These are phyloP conservation scores for Biston betularia DNA, from an alignment of 2,888 invertebrate genomes.

Conservation along the genomic window DNA sequence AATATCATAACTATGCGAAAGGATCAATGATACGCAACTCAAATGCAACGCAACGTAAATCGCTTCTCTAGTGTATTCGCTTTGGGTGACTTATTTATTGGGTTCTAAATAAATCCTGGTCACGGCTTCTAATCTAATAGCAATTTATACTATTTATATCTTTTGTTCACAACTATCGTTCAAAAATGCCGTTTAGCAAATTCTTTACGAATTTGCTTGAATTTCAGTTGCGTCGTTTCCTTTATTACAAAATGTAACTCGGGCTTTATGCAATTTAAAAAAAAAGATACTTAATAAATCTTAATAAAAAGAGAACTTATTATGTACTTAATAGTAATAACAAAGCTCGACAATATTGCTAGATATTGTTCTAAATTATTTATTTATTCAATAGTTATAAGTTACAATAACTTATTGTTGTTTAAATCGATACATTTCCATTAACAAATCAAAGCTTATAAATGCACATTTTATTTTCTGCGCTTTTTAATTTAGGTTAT, in stretches of 20 bases:
- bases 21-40: not conserved
- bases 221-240: not conserved
- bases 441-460: constrained; percentile 34
- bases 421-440: constrained; percentile 30
- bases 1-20: not conserved
- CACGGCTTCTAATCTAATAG: not conserved
- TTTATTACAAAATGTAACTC: not conserved
- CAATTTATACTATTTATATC: not conserved
- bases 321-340: constrained; percentile 35
- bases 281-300: constrained; percentile 17
- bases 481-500: constrained; percentile 20
- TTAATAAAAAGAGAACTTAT: constrained; percentile 41
- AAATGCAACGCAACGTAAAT: not conserved
- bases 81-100: not conserved
- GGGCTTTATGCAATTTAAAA: not conserved
- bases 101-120: constrained; percentile 1
- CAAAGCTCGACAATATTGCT: constrained; percentile 28
- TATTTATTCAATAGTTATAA: constrained; percentile 27
- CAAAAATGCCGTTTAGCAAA: not conserved
- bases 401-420: constrained; percentile 27
- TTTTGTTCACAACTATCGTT: no score
- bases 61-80: not conserved
- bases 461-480: constrained; percentile 27
- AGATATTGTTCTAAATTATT: constrained; percentile 30
- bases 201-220: not conserved